Base-by-base conservation (phyloP, 2,888 invertebrate species). In the Carabus problematicus region DNA sequence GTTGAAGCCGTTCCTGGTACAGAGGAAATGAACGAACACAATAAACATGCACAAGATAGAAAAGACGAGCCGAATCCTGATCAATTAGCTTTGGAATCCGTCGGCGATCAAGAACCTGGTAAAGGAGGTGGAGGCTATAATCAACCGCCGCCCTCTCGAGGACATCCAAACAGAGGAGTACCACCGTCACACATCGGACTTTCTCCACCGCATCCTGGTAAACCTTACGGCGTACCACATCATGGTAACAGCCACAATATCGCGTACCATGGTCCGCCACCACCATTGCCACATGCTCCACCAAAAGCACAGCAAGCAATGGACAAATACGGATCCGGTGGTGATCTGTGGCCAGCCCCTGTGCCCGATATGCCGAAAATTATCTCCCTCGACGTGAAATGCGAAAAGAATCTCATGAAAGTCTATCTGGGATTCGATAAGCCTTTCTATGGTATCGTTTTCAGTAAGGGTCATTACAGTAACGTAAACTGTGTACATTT, bases 371-470 rank as follows among this genome's bases (percentile, higher is more conserved):
- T 95, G 94, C 95, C 96, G 0, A 95, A 95, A 82, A 96, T 96
- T 71, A 89, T 94, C 8, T 94, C 94, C 0, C 83, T 96, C 9
- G 96, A 97, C 76, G 96, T 96, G 0, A 95, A 96, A 80, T 97
- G 96, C 80, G 96, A 96, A 82, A 95, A 95, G 80, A 95, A 91
- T 77, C 87, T 93, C 67, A 97, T 97, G 96, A 91, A 95, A 80
- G 95, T 97, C 0, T 94, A 93, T 76, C 86, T 96, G n/a, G 93
- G 94, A 72, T 96, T 96, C 77, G 95, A 96, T 77, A 94, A 95
- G 77, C 95, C 96, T 0, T 96, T 96, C 85, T 94, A 93, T 76
- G 96, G 96, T n/a, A 95, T 96, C 59, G 93, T 96, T 45, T 96
- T 96, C 85, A 95, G 94, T 72, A 96, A 96, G 81, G 95, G 96